These are phyloP conservation scores for Argyrosomus regius DNA, from an alignment of 2,797 vertebrate genomes.

Conservation along the genomic window DNA sequence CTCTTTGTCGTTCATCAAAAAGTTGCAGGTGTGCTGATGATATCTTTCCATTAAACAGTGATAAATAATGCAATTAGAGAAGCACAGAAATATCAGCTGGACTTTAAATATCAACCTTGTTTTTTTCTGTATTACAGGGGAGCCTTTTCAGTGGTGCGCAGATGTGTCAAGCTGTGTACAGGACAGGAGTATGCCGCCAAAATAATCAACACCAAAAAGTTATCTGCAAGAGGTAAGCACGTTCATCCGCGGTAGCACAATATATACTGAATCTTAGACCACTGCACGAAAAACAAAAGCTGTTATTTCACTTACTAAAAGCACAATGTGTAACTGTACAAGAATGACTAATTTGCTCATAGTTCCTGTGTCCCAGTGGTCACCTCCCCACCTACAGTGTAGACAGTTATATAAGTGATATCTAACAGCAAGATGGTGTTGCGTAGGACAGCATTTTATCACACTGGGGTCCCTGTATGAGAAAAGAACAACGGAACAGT, in stretches of 20 bases:
- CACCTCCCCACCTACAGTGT: constrained; percentile 40
- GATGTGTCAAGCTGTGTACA: constrained; percentile 96
- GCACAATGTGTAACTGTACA: background rate
- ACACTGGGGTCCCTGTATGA: constrained; percentile 26
- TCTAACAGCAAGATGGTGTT: constrained; percentile 43
- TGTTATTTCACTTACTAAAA: background rate
- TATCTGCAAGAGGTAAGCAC: constrained; percentile 94
- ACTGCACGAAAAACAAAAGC: background rate
- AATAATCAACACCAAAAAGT: constrained; percentile 99
- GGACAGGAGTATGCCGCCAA: constrained; percentile 97
- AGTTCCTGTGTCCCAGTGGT: constrained; percentile 39
- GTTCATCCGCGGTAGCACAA: background rate
- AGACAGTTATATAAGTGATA: constrained; percentile 49
- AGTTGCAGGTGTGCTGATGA: constrained; percentile 9
- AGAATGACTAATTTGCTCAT: constrained; percentile 35
- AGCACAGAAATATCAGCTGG: background rate
- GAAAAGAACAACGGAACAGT: constrained; percentile 16
- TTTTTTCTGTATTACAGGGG: constrained; percentile 84
- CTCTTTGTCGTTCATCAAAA: constrained; percentile 2
- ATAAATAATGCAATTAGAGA: background rate
- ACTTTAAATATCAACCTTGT: background rate
- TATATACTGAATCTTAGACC: too few relatives aligned
- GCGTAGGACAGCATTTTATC: constrained; percentile 43
- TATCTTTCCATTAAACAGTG: background rate
- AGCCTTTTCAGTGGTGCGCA: constrained; percentile 97